Percentiles rank a stretch among this genome's conserved stretches.
Conservation (phyloP, 1,140 invertebrate species). For the Gonioctena quinquepunctata region DNA sequence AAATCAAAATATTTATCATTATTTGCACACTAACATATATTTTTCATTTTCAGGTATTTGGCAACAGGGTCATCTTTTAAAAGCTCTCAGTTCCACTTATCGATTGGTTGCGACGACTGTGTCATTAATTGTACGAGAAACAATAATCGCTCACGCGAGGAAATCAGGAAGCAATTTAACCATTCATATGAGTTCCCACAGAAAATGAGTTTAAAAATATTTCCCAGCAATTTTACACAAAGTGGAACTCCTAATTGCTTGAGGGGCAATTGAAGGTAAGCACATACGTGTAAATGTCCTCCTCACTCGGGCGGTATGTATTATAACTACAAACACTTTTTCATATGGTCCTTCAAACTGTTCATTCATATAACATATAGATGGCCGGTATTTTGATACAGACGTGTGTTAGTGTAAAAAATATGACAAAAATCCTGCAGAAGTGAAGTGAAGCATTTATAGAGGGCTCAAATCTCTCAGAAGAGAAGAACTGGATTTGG, state of each 20-base stretch:
- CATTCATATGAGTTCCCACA: conserved; percentile 35
- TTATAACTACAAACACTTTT: conserved; percentile 56
- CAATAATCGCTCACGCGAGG: conserved; percentile 41
- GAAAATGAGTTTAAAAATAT: conserved; percentile 44
- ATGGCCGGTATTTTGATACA: too few species aligned
- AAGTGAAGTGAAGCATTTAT: too few species aligned
- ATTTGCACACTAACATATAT: neutral
- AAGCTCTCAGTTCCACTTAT: conserved; percentile 40
- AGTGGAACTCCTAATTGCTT: conserved; percentile 51
- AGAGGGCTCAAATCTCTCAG: too few species aligned
- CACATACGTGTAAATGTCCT: conserved; percentile 50
- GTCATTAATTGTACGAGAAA: conserved; percentile 41
- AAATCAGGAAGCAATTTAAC: conserved; percentile 44
- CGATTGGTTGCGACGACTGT: conserved; percentile 39
- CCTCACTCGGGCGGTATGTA: conserved; percentile 49
- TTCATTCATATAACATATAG: too few species aligned
- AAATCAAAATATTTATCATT: conserved; percentile 23
- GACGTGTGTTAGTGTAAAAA: too few species aligned
- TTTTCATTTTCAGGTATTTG: conserved; percentile 41
- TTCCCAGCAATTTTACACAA: conserved; percentile 35
- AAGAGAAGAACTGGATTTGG: too few species aligned
- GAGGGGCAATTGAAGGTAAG: conserved; percentile 57
- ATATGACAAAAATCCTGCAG: too few species aligned
- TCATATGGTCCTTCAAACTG: neutral
- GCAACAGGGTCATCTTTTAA: conserved; percentile 41